Conservation (phyloP, 2,113 vertebrate genomes). For the Odocoileus virginianus region DNA sequence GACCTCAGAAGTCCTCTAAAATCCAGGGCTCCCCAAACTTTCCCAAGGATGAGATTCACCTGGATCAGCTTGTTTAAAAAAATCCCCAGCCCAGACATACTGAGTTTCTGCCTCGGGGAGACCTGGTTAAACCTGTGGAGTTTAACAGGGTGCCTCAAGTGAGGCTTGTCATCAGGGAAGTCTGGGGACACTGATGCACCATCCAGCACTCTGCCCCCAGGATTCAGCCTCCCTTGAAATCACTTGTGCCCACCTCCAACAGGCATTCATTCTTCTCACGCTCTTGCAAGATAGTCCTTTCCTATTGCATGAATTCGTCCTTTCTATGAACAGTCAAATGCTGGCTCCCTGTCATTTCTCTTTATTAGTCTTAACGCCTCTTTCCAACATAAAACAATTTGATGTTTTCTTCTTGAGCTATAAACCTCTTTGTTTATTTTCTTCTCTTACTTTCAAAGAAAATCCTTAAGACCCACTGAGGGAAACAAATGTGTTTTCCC, state of each 20-base stretch:
- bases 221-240: neutral
- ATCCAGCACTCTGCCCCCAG: no score
- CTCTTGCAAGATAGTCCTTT: neutral
- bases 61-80: neutral
- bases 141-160: neutral
- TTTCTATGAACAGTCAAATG: neutral
- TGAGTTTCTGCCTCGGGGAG: neutral
- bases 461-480: neutral
- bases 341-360: neutral
- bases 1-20: neutral
- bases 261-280: neutral
- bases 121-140: no score
- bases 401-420: neutral
- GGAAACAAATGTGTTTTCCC: neutral
- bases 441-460: conserved; percentile 40
- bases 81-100: neutral
- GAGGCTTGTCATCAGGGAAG: neutral
- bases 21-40: neutral
- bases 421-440: neutral
- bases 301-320: neutral
- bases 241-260: neutral
- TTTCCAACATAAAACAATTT: neutral
- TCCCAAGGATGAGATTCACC: neutral
- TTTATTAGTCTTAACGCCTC: neutral
- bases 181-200: neutral